These are phyloP conservation scores for Amphipyra tragopoginis DNA, from an alignment of 2,888 invertebrate species.

Conservation along the genomic window DNA sequence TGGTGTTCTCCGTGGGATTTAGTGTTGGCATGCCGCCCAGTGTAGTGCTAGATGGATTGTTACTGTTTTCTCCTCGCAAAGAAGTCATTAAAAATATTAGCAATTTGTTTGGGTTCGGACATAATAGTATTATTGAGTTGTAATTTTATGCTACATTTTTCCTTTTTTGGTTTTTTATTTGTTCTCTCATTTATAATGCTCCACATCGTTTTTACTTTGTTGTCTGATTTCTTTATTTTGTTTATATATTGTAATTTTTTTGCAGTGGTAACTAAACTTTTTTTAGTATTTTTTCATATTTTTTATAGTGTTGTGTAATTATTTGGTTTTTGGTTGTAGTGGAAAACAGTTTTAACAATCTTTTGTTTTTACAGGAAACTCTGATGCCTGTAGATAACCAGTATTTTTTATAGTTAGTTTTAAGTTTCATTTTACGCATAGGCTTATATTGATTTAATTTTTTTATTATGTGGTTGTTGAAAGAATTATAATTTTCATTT, in stretches of 20 bases:
- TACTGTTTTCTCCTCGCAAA: too few species aligned
- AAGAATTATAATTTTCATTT: neutral
- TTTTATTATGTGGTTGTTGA: neutral
- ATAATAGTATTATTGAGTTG: too few species aligned
- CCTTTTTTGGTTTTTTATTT: too few species aligned
- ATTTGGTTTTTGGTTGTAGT: neutral
- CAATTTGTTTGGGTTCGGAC: too few species aligned
- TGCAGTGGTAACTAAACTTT: neutral
- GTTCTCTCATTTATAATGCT: too few species aligned
- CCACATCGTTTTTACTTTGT: too few species aligned
- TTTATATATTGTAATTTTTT: neutral
- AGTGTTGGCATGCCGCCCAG: too few species aligned
- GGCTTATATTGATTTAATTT: neutral
- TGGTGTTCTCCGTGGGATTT: too few species aligned
- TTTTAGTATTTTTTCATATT: too few species aligned
- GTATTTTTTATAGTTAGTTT: neutral
- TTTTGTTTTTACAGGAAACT: conserved; percentile 4
- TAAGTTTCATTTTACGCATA: neutral
- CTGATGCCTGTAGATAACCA: neutral
- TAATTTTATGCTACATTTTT: too few species aligned
- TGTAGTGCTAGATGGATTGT: too few species aligned
- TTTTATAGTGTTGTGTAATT: conserved; percentile 2
- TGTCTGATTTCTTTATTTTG: conserved; percentile 3
- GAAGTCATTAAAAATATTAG: too few species aligned
- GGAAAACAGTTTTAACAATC: neutral